Evolutionary conservation across 2,888 invertebrate species (phyloP), one percentile per base, ranked within the genome.

Genomic region (Rosalia funebris): DNA sequence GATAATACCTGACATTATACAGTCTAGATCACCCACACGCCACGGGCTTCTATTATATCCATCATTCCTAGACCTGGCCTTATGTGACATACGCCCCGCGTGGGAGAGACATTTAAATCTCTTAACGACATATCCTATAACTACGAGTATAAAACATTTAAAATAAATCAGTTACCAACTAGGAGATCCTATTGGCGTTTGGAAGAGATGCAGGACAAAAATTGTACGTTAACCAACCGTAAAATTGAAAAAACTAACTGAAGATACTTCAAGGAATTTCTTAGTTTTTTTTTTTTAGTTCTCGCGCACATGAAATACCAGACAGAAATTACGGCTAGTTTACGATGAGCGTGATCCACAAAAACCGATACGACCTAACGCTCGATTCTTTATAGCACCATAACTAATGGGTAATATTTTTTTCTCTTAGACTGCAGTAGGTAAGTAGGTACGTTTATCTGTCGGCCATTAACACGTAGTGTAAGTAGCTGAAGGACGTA

Each of bases 401-500:
- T 32, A 47, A 31, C 15, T 25, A 31, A 48, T 19, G 48, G 11
- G 34, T 11, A 10, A 31, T 5, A n/a, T 17, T 48, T 34, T 36
- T 16, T 48, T 19, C 11, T 48, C 48, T 48, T 11, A 25, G 25
- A 48, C 36, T 36, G 34, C 19, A 32, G 31, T 48, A 36, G 48
- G 48, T 48, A 48, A 48, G 19, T 48, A 36, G 48, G 48, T 48
- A 48, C 17, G 31, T 14, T 41, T 39, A 14, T 12, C 31, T 15
- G 34, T 48, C 37, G 19, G 17, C 19, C 37, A 37, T 37, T 48
- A 37, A 19, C 48, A 48, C 48, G 48, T 48, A 34, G 19, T 48
- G 19, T 37, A 48, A 47, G 47, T 36, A 47, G 32, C 36, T 47
- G 32, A 34, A 48, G 48, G 34, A 48, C 36, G 48, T 34, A 19